phyloP scores from a whole-genome alignment of 2,113 vertebrate genomes.

The Chroicocephalus ridibundus region DNA sequence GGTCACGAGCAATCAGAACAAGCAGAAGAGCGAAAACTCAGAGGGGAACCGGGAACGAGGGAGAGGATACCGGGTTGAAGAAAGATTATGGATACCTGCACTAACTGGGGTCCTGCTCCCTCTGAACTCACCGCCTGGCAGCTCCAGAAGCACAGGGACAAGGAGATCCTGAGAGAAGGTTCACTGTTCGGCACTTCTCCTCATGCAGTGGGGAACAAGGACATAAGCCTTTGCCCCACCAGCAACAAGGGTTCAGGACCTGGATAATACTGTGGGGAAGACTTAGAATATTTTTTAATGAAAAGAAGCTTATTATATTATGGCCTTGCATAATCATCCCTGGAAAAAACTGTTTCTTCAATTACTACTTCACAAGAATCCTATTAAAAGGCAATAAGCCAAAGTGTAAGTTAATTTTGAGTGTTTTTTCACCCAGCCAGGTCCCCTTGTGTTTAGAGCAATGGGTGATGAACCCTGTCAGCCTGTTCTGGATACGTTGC shows the following conservation, averaged over 20 bases:
- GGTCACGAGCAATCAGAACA: neutral
- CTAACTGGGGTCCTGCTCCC: neutral
- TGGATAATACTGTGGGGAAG: neutral
- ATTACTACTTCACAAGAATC: neutral
- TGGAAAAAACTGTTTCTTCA: neutral
- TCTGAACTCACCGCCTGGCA: neutral
- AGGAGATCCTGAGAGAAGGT: neutral
- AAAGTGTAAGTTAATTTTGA: slow-evolving; percentile 1
- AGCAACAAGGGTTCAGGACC: neutral
- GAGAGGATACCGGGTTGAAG: neutral
- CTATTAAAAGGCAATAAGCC: slow-evolving; percentile 10
- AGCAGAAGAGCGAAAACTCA: neutral
- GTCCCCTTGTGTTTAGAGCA: neutral
- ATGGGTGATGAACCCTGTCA: neutral
- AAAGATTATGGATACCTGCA: neutral
- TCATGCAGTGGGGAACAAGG: neutral
- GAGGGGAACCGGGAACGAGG: neutral
- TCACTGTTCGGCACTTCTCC: neutral
- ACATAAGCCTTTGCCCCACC: neutral
- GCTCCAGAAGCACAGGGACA: accelerated
- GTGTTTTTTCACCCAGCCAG: neutral
- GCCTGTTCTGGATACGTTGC: slow-evolving; percentile 2
- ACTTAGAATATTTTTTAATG: neutral
- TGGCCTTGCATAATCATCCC: neutral
- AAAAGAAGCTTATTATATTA: neutral